phyloP scores from a whole-genome alignment of 2,113 vertebrate species.

The Brachypteracias leptosomus region DNA sequence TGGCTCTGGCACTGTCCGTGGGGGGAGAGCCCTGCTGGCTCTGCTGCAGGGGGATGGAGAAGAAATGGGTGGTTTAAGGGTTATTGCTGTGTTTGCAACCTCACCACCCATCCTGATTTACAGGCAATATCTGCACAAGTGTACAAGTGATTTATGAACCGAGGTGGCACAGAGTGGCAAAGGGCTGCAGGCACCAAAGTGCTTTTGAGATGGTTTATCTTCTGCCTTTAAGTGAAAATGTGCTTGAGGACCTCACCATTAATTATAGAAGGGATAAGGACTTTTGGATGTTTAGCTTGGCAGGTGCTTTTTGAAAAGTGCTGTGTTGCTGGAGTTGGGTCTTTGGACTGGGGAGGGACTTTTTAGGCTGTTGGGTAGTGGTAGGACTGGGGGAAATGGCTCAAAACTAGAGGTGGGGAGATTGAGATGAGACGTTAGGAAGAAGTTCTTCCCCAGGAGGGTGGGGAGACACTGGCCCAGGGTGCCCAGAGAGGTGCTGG shows the following conservation, averaged over 20 bases:
- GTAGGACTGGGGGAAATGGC: too few species aligned
- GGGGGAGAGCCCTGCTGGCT: background rate
- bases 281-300: background rate
- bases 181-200: background rate
- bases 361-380: too few species aligned
- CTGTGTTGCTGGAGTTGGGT: background rate
- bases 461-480: too few species aligned
- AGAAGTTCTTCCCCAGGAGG: too few species aligned
- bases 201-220: background rate
- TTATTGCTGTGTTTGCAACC: background rate
- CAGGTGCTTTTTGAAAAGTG: background rate
- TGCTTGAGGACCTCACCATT: background rate
- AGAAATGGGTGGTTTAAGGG: background rate
- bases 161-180: background rate
- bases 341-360: too few species aligned
- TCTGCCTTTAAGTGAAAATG: background rate
- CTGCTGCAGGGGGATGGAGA: rapidly evolving
- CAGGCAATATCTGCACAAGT: background rate
- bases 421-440: too few species aligned
- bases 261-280: background rate
- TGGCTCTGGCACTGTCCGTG: background rate
- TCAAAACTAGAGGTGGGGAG: too few species aligned
- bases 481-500: too few species aligned
- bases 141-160: background rate
- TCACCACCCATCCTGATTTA: background rate